Base-by-base conservation (phyloP, 2,113 vertebrate species). In the Myrmecophaga tridactyla region DNA sequence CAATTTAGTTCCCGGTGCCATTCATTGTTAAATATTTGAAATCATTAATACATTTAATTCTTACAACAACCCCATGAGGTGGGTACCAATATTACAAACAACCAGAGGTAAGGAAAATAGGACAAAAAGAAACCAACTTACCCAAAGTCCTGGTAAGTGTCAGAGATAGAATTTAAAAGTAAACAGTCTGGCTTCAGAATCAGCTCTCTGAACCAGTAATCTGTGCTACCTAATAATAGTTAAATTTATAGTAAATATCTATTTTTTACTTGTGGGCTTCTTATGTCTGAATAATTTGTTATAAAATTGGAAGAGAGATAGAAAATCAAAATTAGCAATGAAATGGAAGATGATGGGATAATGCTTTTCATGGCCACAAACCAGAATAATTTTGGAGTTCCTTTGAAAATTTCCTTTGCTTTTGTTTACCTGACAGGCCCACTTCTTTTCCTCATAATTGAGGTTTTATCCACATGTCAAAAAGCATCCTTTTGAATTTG, bases 231-330 rank as follows among this genome's bases (percentile, higher is more conserved):
- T 72, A 81, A 72, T 56, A 93, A 51, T 46, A 93, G 12, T 86
- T 72, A 76, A 56, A 48, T 20, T 94, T 89, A 72, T 41, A 92
- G 29, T 51, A 36, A 3, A 17, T 92, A 53, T 65, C 15, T 70
- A 39, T 34, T 85, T 90, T 92, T 88, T 87, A 81, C 9, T 43
- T 92, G 92, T 82, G 27, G n/a, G 11, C 27, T 53, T 88, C 39
- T 73, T 56, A 29, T 90, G 34, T 92, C 1, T 25, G 27, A 69
- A 34, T 82, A 77, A 69, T 65, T 80, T 63, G 7, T 48, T 65
- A 63, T 94, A 48, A 90, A 90, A 90, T 81, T 85, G 77, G 43
- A 85, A 95, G 21, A 56, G 72, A 80, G 21, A n/a, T n/a, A 90
- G 36, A 56, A 86, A 86, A 84, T 91, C 76, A 78, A 92, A 70